Base-by-base conservation (phyloP, 2,797 vertebrate genomes). In the Sebastes iracundus region DNA sequence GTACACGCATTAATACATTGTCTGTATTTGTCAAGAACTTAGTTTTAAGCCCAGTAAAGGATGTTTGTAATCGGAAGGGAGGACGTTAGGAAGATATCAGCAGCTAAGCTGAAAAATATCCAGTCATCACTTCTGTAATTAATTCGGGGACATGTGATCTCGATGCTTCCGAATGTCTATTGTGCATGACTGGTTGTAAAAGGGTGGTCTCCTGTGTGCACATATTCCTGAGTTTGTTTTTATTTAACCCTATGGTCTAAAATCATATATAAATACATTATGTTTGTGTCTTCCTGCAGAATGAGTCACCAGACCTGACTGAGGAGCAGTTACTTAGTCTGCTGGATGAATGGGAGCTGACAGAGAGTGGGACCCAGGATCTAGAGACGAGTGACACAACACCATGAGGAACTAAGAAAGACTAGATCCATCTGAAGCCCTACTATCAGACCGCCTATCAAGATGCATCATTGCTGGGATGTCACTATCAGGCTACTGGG, bases 271-370 rank as follows among this genome's bases (percentile, higher is more conserved):
- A 12, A 1, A 35, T 38, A 28, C 38, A 30, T 68, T 25, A 46
- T 49, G 3, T 82, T 68, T 71, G 16, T 84, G 58, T 82, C 7
- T 61, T 61, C 22, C 60, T 87, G 62, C 95, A 97, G 97, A 62
- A 87, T 70, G 94, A 95, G 73, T 83, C 90, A 75, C 79, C 90
- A 71, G 83, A 1, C 5, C 88, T 97, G 28, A 94, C 94, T 58
- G 95, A 97, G 88, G 94, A 96, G 82, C 96, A 96, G 91, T 87
- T 98, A 74, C 96, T 92, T 62, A 83, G 73, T 88, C 96, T 98
- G 91, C 92, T 99, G 95, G 93, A 95, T 82, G 95, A 96, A 87
- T 97, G 96, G 86, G 91, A 95, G 81, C 89, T 93, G 85, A 81
- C 86, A 66, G 87, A 92, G 88, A 94, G 90, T 81, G 90, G 92